Base-by-base conservation (phyloP, 2,113 vertebrate genomes). In the Fregata magnificens region DNA sequence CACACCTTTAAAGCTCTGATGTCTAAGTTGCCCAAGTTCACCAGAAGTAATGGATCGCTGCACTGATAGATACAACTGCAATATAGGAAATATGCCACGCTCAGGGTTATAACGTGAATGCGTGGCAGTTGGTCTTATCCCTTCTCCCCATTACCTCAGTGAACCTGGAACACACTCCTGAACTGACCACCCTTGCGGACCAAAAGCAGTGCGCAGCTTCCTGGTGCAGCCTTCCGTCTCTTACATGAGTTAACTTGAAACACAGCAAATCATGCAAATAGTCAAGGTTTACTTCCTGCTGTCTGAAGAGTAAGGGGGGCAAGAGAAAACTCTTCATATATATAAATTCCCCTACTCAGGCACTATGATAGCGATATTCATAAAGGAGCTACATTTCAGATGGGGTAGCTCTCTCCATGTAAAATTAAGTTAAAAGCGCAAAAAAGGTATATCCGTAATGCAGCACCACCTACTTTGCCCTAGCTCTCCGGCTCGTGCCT, bases 401-500 rank as follows among this genome's bases (percentile, higher is more conserved):
- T 3, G 3, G 17, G 5, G 21, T 12, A 24, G 26, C 22, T 6
- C 18, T 67, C 26, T 49, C 17, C 34, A 10, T 8, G 36, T 16
- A 53, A 22, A 42, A 44, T 53, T 22, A 11, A 47, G 12, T 24
- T 34, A 3, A 1, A 55, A 17, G 40, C 3, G 74, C 36, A n/a
- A 13, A 16, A 34, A 45, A 44, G 22, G 4, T 9, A 11, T 6
- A 42, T 4, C 16, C 18, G 1, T 13, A 22, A 13, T 0, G 4
- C 24, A 58, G 49, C 40, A 62, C 19, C 14, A 6, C 18, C 45
- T 56, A 3, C 42, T 45, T 4, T 10, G 29, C n/a, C 13, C 25
- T 20, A 10, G 29, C 29, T 28, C 10, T 40, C 19, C 45, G 45
- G 14, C 29, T 86, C 25, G 24, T 10, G n/a, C 44, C 71, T 16